Evolutionary conservation across 2,797 vertebrate genomes (phyloP).

Genomic region (Odontamblyopus rebecca): DNA sequence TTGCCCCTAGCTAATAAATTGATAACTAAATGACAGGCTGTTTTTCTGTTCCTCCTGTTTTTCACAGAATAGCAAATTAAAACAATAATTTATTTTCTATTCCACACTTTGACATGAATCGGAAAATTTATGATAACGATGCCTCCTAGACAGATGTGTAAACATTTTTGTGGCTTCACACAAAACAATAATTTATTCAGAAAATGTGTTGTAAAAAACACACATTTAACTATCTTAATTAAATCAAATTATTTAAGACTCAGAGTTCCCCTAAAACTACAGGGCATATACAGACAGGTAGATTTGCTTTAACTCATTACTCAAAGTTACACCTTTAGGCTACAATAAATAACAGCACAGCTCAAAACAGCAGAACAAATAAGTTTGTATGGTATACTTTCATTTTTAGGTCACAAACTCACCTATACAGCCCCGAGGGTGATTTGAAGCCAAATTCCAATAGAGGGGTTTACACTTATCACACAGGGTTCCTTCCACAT

Average conservation of each 20-base stretch:
- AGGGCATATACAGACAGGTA: neutral
- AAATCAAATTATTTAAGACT: neutral
- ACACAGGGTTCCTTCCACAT: constrained; percentile 82
- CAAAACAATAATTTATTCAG: neutral
- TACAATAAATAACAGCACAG: constrained; percentile 5
- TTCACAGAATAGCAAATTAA: neutral
- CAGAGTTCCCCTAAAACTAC: neutral
- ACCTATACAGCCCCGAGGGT: constrained; percentile 86
- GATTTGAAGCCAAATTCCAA: constrained; percentile 85
- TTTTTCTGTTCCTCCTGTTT: too few species aligned
- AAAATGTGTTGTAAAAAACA: neutral
- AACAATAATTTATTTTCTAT: neutral
- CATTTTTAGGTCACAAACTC: constrained; percentile 11
- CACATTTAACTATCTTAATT: neutral
- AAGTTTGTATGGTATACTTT: neutral
- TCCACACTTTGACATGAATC: neutral
- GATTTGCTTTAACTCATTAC: neutral
- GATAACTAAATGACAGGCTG: neutral
- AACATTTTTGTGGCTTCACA: constrained; percentile 4
- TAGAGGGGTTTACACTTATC: constrained; percentile 87
- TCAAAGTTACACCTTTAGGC: neutral
- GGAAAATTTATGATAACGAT: neutral
- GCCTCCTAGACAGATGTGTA: neutral
- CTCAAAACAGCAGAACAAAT: neutral
- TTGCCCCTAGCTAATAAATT: neutral